Base-by-base conservation (phyloP, 1,140 invertebrate genomes). In the Nylanderia fulva region DNA sequence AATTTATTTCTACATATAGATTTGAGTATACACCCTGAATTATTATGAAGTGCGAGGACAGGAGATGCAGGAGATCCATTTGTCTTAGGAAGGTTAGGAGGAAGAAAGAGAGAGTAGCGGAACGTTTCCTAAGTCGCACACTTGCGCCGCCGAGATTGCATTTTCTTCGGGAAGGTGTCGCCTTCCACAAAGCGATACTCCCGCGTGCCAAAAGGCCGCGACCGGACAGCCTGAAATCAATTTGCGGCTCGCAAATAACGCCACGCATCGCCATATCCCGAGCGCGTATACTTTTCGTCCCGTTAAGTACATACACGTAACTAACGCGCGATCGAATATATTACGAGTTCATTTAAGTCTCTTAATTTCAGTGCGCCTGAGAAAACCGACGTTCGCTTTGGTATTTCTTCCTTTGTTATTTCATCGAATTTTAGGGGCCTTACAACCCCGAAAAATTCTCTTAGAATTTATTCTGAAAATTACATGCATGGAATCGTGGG, bases 211-310 rank as follows among this genome's bases (percentile, higher is more conserved):
- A 74, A 58, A 79, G 54, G 52, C 77, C 45, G 60, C 66, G 60
- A 48, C 68, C 29, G 52, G 52, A 72, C 84, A 66, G 39, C 33
- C 52, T 83, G 85, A 86, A 88, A 84, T 86, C 85, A 86, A 87
- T 88, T 87, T 74, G 63, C 69, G 61, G 64, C 64, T 82, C 66
- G 66, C 64, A 58, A 79, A 68, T 68, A 68, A 11, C 64, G 77
- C 5, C 48, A 13, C 2, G 8, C 52, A 36, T 15, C 29, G 76
- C 56, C 13, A n/a, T n/a, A 13, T 66, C 1, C 48, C 6, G 0
- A 13, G 39, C 21, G 9, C 18, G 33, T 52, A 21, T n/a, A n/a
- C n/a, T n/a, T 68, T 68, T 82, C 11, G 42, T 4, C 39, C 6
- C 29, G 33, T 36, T 15, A 15, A 21, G 11, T 42, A 42, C 21